phyloP scores from a whole-genome alignment of 2,113 vertebrate species.

The Archilochus colubris region DNA sequence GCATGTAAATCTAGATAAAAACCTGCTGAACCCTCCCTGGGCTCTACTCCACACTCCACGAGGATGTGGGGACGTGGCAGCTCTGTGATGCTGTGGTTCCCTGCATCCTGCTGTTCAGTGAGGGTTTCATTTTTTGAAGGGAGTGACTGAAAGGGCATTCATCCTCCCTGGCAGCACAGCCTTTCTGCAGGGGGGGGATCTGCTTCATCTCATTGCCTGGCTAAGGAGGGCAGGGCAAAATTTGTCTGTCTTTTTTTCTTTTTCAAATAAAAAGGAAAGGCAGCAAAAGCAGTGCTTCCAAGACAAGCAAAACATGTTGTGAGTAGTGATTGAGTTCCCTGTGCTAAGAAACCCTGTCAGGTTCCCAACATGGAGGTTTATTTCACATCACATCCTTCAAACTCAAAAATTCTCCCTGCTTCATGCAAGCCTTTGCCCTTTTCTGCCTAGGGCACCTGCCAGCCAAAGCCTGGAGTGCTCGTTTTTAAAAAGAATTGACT shows the following conservation, averaged over 20 bases:
- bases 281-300: neutral
- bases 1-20: rapidly evolving
- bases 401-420: neutral
- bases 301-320: neutral
- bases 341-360: neutral
- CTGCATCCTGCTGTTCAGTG: neutral
- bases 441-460: neutral
- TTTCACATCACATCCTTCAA: neutral
- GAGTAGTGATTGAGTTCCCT: neutral
- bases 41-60: neutral
- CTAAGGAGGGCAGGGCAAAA: neutral
- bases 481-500: neutral
- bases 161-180: neutral
- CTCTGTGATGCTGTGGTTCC: neutral
- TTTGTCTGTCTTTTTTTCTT: neutral
- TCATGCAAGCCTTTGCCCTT: neutral
- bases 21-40: neutral
- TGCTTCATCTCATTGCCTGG: neutral
- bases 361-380: neutral
- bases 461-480: neutral
- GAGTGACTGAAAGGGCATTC: neutral
- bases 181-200: neutral
- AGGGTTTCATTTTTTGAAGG: neutral
- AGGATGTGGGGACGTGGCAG: neutral
- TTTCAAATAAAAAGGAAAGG: neutral